Evolutionary conservation across 2,113 vertebrate genomes (phyloP).

Genomic region (Plestiodon gilberti): DNA sequence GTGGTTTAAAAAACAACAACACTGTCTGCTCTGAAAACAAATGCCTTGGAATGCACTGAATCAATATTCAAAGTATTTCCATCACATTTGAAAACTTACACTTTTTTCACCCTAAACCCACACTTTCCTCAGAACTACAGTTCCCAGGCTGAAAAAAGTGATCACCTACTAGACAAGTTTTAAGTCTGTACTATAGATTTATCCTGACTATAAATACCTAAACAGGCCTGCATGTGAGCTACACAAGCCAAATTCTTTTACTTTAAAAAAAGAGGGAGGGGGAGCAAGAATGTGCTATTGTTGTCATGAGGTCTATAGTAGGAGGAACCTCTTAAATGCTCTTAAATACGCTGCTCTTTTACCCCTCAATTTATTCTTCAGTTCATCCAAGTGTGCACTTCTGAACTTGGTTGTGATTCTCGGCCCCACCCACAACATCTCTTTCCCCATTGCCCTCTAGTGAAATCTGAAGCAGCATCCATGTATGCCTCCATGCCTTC

Average conservation of each 20-base stretch:
- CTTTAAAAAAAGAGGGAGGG: no score
- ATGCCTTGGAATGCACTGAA: background rate
- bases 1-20: background rate
- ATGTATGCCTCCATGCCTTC: background rate
- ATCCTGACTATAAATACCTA: background rate
- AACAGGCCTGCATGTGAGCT: background rate
- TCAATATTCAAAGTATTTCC: background rate
- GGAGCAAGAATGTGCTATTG: no score
- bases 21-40: background rate
- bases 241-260: background rate
- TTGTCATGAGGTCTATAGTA: no score
- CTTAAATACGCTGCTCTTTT: no score
- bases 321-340: no score
- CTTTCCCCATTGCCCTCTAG: background rate
- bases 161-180: background rate
- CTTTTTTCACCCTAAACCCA: background rate
- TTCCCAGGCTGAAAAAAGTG: background rate
- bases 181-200: background rate
- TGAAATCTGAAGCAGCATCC: no score
- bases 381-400: background rate
- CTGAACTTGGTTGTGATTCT: background rate
- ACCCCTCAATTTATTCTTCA: background rate
- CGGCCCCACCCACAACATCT: background rate
- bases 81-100: background rate
- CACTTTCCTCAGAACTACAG: no score